These are phyloP conservation scores for Melanaphis sacchari DNA, from an alignment of 1,140 invertebrate species.

Conservation along the genomic window DNA sequence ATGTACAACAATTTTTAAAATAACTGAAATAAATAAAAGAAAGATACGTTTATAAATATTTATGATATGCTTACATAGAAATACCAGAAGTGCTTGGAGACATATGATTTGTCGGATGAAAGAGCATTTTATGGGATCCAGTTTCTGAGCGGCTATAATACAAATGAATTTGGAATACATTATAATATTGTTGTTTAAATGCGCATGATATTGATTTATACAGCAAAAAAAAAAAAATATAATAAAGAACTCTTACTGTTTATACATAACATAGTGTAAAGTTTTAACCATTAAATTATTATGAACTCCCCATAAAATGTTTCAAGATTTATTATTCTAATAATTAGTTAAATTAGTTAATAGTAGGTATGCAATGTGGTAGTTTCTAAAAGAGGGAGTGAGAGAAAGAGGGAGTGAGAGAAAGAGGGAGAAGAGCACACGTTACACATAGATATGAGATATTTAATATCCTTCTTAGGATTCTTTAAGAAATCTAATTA, in stretches of 20 bases:
- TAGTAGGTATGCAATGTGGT: background rate
- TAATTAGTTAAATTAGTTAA: background rate
- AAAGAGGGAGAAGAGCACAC: background rate
- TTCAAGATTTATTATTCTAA: background rate
- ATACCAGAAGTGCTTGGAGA: slow-evolving; percentile 50
- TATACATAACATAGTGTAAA: background rate
- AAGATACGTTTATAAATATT: background rate
- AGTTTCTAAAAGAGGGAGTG: background rate
- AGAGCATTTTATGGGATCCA: slow-evolving; percentile 50
- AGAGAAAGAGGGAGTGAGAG: background rate
- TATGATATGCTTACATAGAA: slow-evolving; percentile 35
- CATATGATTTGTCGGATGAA: slow-evolving; percentile 42
- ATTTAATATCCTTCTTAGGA: background rate
- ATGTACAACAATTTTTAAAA: background rate
- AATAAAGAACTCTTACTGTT: background rate
- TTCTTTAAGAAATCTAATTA: background rate
- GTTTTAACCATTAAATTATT: background rate
- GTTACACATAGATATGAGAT: background rate
- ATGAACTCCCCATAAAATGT: background rate
- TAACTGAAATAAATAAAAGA: background rate
- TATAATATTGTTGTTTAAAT: background rate
- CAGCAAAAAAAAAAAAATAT: background rate
- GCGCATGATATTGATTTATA: background rate
- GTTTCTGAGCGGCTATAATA: slow-evolving; percentile 42
- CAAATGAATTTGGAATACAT: slow-evolving; percentile 25